These are phyloP conservation scores for Hofmannophila pseudospretella DNA, from an alignment of 2,888 invertebrate species.

Conservation along the genomic window DNA sequence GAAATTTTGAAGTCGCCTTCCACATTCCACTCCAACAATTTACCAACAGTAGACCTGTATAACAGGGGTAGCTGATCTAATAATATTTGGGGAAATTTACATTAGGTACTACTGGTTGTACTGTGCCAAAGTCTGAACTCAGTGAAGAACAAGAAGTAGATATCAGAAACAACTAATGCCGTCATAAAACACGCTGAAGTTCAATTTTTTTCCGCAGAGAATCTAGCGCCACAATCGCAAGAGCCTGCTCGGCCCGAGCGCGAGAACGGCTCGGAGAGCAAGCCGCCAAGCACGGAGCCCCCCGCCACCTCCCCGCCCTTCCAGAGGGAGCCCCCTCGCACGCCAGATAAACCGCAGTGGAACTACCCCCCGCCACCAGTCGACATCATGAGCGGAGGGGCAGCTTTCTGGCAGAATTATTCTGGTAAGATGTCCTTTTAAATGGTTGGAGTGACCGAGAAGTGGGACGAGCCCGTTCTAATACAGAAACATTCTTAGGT, in stretches of 20 bases:
- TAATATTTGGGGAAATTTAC: too few species aligned
- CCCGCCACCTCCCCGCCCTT: constrained; percentile 66
- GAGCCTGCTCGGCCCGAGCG: constrained; percentile 33
- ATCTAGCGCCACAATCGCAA: constrained; percentile 34
- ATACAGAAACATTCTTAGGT: too few species aligned
- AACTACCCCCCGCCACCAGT: constrained; percentile 72
- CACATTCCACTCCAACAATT: too few species aligned
- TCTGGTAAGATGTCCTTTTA: constrained; percentile 90
- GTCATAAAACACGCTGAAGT: too few species aligned
- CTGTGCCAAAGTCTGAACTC: too few species aligned
- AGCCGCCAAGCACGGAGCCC: constrained; percentile 66
- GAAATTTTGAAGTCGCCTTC: neutral
- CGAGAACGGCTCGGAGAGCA: constrained; percentile 68
- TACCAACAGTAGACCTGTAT: too few species aligned
- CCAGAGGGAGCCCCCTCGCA: constrained; percentile 64
- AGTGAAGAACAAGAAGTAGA: too few species aligned
- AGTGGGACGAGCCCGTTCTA: too few species aligned
- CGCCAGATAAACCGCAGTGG: constrained; percentile 75
- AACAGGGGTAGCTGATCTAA: too few species aligned
- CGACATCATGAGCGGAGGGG: constrained; percentile 90
- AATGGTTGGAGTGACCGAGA: too few species aligned
- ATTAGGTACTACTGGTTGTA: too few species aligned
- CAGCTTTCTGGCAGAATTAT: constrained; percentile 95
- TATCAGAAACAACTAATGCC: too few species aligned
- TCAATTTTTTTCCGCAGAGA: constrained; percentile 50